Conservation (phyloP, 1,140 invertebrate genomes). For the Ceratina japonica region DNA sequence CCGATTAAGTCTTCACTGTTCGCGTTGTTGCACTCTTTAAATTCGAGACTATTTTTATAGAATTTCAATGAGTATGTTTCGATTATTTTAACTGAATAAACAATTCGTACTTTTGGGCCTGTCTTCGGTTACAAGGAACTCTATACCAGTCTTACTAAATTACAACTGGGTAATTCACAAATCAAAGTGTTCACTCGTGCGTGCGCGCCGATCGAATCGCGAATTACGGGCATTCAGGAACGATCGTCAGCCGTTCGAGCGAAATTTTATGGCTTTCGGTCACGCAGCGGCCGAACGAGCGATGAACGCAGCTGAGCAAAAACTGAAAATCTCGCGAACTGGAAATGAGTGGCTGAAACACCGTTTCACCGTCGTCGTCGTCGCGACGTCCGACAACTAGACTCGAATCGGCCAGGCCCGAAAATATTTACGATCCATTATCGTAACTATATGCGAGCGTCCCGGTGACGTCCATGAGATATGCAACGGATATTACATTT, state of each 20-base stretch:
- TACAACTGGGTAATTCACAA: too few species aligned
- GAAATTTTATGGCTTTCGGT: constrained; percentile 20
- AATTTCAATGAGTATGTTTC: too few species aligned
- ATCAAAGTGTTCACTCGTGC: not conserved
- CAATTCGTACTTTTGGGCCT: too few species aligned
- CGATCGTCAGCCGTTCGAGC: not conserved
- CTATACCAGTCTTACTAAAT: too few species aligned
- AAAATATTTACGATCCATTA: constrained; percentile 55
- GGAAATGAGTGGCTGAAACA: not conserved
- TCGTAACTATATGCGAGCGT: constrained; percentile 45
- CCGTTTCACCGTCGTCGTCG: not conserved
- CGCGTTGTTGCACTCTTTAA: too few species aligned
- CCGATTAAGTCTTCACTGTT: too few species aligned
- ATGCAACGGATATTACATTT: constrained; percentile 62
- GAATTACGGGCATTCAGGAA: too few species aligned
- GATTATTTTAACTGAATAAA: too few species aligned
- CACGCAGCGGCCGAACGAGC: not conserved
- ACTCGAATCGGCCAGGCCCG: too few species aligned
- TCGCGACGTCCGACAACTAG: not conserved
- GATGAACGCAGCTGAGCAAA: not conserved
- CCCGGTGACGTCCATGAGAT: constrained; percentile 52
- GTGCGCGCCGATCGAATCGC: too few species aligned
- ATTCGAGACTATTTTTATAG: too few species aligned
- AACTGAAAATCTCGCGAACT: not conserved
- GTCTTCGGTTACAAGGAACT: too few species aligned